Evolutionary conservation across 2,888 invertebrate genomes (phyloP).

Genomic region (Eupithecia vulgata): DNA sequence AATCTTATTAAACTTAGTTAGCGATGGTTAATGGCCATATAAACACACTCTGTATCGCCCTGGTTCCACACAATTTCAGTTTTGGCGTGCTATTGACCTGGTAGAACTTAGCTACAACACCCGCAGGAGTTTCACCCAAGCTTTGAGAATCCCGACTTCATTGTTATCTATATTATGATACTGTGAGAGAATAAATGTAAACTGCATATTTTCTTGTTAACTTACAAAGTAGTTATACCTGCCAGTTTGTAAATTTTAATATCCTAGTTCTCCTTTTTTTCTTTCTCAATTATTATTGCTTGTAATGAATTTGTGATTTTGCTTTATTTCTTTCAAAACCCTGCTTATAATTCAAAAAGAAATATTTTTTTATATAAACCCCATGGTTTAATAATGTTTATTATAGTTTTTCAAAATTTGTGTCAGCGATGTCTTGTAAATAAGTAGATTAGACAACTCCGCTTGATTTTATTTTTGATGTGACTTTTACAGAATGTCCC

Average conservation of each 20-base stretch:
- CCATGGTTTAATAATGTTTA: background rate
- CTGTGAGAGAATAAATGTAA: constrained; percentile 31
- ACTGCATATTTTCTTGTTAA: background rate
- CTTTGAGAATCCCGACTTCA: constrained; percentile 49
- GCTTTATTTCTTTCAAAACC: background rate
- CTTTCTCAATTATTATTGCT: background rate
- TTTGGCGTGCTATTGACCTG: constrained; percentile 51
- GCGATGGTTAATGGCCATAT: background rate
- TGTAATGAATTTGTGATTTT: background rate
- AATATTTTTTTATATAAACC: background rate
- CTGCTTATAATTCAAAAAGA: background rate
- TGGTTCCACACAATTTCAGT: constrained; percentile 37
- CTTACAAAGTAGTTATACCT: background rate
- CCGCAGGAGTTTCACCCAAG: constrained; percentile 45
- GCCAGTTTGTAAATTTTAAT: background rate
- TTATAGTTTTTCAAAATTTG: background rate
- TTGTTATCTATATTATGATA: constrained; percentile 48
- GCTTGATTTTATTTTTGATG: background rate
- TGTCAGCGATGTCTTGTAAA: background rate
- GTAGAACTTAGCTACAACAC: constrained; percentile 39
- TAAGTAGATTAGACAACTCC: background rate
- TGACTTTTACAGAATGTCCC: background rate
- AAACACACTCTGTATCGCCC: constrained; percentile 6
- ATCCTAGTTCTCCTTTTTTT: background rate
- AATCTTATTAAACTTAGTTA: background rate